A percentile compares a stretch with the other conserved stretches of the same genome.
Evolutionary conservation across 2,113 vertebrate genomes (phyloP).

Genomic region (Morone saxatilis): DNA sequence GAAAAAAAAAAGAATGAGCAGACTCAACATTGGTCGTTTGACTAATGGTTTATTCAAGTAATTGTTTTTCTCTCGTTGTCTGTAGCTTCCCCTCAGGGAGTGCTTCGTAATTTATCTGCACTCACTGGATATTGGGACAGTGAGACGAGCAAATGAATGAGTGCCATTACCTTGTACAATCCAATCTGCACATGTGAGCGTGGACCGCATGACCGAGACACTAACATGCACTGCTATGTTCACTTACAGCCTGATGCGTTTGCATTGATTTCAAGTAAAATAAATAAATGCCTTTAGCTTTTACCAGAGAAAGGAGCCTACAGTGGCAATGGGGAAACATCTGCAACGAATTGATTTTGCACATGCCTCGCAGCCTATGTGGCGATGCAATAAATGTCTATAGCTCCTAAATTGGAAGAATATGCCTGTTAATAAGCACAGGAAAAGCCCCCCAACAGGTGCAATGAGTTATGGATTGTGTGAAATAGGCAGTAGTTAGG

Average conservation of each 20-base stretch:
- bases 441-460: neutral
- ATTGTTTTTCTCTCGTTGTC: too few relatives aligned
- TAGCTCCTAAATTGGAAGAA: constrained; percentile 6
- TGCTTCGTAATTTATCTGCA: neutral
- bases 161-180: neutral
- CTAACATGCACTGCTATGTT: neutral
- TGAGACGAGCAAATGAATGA: neutral
- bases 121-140: neutral
- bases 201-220: neutral
- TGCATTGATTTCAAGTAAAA: constrained; percentile 24
- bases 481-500: neutral
- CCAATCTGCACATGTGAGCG: neutral
- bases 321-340: constrained; percentile 13
- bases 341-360: constrained; percentile 23
- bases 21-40: neutral
- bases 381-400: neutral
- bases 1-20: neutral
- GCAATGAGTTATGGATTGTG: neutral
- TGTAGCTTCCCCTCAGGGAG: neutral
- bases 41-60: neutral
- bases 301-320: neutral
- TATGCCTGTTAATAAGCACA: neutral
- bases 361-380: neutral
- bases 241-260: neutral
- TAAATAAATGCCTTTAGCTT: constrained; percentile 13